Conservation (phyloP, 2,113 vertebrate genomes). For the Steatornis caripensis region DNA sequence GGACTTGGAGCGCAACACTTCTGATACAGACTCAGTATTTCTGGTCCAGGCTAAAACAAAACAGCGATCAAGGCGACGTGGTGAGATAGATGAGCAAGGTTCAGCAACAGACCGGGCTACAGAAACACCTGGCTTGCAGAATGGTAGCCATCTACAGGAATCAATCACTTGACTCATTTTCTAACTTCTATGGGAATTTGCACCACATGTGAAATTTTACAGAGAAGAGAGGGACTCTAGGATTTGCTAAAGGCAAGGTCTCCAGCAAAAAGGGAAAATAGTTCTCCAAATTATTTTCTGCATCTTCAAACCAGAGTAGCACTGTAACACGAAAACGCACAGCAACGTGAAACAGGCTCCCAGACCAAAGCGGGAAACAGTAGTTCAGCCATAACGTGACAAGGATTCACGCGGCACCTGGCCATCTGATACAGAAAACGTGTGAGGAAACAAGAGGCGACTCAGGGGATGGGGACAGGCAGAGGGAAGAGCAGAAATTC, state of each 20-base stretch:
- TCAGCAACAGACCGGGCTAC: background rate
- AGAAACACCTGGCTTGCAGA: background rate
- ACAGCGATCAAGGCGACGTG: background rate
- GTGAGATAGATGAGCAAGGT: background rate
- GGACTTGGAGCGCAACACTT: fast-evolving
- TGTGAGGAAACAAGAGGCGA: fast-evolving
- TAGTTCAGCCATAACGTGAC: background rate
- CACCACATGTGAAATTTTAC: background rate
- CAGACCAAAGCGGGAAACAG: background rate
- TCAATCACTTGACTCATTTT: background rate
- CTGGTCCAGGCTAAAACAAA: background rate
- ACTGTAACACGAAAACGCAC: background rate
- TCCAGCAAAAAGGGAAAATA: background rate
- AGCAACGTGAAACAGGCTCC: background rate
- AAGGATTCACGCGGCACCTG: background rate
- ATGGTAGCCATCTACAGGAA: background rate
- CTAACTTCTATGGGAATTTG: background rate
- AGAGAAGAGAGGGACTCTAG: background rate
- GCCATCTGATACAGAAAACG: fast-evolving
- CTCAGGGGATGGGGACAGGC: background rate
- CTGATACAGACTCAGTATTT: background rate
- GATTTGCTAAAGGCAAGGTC: background rate
- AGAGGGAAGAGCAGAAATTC: background rate
- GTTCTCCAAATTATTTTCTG: background rate
- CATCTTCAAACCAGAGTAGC: background rate